Conservation (phyloP, 2,888 invertebrate genomes). For the Endomychus coccineus region DNA sequence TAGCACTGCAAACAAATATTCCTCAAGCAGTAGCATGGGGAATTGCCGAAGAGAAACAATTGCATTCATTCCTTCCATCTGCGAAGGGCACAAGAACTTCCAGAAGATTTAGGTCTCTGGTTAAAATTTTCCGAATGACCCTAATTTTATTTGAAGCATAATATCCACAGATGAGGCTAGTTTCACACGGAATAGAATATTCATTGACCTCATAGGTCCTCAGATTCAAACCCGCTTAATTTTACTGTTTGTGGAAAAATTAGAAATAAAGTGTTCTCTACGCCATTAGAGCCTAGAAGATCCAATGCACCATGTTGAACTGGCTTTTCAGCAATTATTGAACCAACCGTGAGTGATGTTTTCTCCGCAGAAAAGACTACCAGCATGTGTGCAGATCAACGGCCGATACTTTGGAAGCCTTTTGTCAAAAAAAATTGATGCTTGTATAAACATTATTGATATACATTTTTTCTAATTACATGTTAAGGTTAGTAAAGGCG, state of each 20-base stretch:
- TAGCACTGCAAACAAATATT: not conserved
- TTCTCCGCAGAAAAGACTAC: conserved; percentile 1
- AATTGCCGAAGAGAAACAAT: conserved; percentile 2
- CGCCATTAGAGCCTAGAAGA: not conserved
- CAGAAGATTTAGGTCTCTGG: not conserved
- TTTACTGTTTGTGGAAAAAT: not conserved
- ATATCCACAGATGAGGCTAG: conserved; percentile 7
- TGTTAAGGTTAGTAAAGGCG: no score
- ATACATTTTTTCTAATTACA: no score
- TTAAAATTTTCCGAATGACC: not conserved
- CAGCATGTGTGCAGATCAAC: not conserved
- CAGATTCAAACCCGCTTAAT: no score
- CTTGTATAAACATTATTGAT: no score
- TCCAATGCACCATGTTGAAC: not conserved
- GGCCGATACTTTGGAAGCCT: not conserved
- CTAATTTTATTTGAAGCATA: conserved; percentile 1
- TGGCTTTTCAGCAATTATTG: not conserved
- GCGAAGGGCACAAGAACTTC: conserved; percentile 1
- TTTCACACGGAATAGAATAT: conserved; percentile 6
- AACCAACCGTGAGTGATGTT: not conserved
- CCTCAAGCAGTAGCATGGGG: conserved; percentile 1
- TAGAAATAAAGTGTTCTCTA: not conserved
- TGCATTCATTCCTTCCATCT: conserved; percentile 2
- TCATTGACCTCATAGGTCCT: no score
- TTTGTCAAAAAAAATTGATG: no score